A percentile compares a stretch with the other conserved stretches of the same genome.
Conservation (phyloP, 2,888 invertebrate species). For the Fabriciana adippe region DNA sequence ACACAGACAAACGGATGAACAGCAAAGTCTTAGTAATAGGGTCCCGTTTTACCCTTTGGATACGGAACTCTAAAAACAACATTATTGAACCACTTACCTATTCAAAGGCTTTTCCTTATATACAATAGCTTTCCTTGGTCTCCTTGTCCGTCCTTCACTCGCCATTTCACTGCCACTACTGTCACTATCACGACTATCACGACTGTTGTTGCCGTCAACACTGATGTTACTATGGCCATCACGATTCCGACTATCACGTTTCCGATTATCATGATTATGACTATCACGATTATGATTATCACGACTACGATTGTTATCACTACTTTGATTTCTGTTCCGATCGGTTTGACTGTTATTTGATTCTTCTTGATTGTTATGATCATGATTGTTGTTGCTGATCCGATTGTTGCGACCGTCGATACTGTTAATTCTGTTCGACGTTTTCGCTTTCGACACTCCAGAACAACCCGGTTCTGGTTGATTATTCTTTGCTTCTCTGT, state of each 20-base stretch:
- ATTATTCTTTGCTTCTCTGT: conserved; percentile 32
- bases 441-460: background rate
- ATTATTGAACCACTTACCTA: conserved; percentile 49
- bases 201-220: conserved; percentile 42
- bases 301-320: conserved; percentile 21
- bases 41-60: no score
- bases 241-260: conserved; percentile 20
- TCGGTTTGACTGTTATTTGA: no score
- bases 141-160: conserved; percentile 52
- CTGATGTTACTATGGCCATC: conserved; percentile 42
- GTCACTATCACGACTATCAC: conserved; percentile 40
- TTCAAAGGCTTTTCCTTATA: conserved; percentile 74
- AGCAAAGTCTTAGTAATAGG: no score
- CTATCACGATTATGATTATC: conserved; percentile 40
- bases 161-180: conserved; percentile 44
- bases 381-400: conserved; percentile 11
- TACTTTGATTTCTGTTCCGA: conserved; percentile 4
- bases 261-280: conserved; percentile 6
- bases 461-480: conserved; percentile 9
- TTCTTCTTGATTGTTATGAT: conserved; percentile 5
- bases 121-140: conserved; percentile 58
- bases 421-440: conserved; percentile 2
- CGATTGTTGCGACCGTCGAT: conserved; percentile 12
- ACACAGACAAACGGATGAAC: no score
- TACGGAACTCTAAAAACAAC: no score